Base-by-base conservation (phyloP, 1,140 invertebrate species). In the Aphidius gifuensis region DNA sequence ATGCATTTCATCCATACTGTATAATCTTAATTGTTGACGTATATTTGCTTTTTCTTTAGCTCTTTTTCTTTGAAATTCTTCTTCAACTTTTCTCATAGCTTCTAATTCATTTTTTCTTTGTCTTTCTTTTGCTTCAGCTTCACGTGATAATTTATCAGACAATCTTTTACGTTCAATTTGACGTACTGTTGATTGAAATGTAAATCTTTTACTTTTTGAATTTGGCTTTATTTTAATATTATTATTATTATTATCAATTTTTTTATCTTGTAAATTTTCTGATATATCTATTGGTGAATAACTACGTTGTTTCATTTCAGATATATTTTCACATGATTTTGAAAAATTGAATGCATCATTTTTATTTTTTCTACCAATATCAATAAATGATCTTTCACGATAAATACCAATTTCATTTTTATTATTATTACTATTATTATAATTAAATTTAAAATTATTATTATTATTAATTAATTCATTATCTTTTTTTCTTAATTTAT, bases 101-200 rank as follows among this genome's bases (percentile, higher is more conserved):
- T 92, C 90, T 63, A 91, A 79, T 74, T 93, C 91, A 51, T 85
- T 84, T 51, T 87, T 80, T 54, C 90, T 78, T 70, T 90, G 86
- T 51, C 85, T 85, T 76, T 92, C 90, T 77, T 90, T 90, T 21
- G 86, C 83, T 69, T 92, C 90, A 0, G 88, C 89, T 72, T 92
- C 88, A 64, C 83, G 85, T 9, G 87, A 87, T 61, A 92, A 78
- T 73, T 88, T 88, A 66, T 92, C 90, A 2, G 90, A 87, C 51
- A 92, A 74, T 57, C 86, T 79, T 46, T 85, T 85, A 66, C 90
- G 83, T 76, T 93, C 91, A 43, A 91, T 85, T 72, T 91, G 87
- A 38, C 91, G 71, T 6, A 93, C 86, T 0, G 91, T 92, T 61
- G 89, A 91, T 75, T 93, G 90, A 75, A 92, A 92, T 0, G 88